Percentiles rank a stretch among this genome's conserved stretches.
phyloP scores from a whole-genome alignment of 2,113 vertebrate species.

The Danionella cerebrum region DNA sequence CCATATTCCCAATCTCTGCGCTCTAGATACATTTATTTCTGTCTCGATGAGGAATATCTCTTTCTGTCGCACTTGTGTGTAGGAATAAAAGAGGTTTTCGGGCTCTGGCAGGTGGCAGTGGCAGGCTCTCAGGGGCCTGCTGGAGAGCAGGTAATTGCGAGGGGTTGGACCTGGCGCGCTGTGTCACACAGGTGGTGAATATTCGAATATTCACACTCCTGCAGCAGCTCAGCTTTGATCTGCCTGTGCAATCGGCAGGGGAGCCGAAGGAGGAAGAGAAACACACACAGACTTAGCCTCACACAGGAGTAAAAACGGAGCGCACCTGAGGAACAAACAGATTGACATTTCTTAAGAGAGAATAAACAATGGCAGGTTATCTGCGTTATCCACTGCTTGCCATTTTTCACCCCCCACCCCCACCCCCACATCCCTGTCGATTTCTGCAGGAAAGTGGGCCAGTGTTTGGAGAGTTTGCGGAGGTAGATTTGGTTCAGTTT shows the following conservation, averaged over 20 bases:
- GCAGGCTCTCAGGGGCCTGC: conserved; percentile 55
- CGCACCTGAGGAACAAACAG: conserved; percentile 68
- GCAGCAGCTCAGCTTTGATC: conserved; percentile 66
- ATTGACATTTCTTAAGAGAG: conserved; percentile 72
- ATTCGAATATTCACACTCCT: conserved; percentile 72
- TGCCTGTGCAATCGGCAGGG: conserved; percentile 55
- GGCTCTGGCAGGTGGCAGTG: conserved; percentile 58
- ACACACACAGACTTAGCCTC: conserved; percentile 64
- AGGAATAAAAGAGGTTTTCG: conserved; percentile 49
- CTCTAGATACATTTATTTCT: conserved; percentile 75
- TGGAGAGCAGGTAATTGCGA: conserved; percentile 53
- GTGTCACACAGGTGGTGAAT: conserved; percentile 69
- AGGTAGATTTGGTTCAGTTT: conserved; percentile 32
- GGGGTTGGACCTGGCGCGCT: conserved; percentile 54
- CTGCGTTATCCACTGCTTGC: conserved; percentile 41
- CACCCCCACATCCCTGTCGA: conserved; percentile 16
- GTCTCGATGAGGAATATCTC: conserved; percentile 55
- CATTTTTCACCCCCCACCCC: conserved; percentile 15
- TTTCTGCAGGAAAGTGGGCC: conserved; percentile 62
- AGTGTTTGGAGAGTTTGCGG: conserved; percentile 25
- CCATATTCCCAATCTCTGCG: conserved; percentile 63
- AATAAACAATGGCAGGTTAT: conserved; percentile 70
- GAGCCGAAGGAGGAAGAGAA: conserved; percentile 49
- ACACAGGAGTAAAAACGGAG: conserved; percentile 63
- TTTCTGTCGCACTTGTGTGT: conserved; percentile 34